Evolutionary conservation across 1,140 invertebrate species (phyloP).

Genomic region (Scaptomyza montana): DNA sequence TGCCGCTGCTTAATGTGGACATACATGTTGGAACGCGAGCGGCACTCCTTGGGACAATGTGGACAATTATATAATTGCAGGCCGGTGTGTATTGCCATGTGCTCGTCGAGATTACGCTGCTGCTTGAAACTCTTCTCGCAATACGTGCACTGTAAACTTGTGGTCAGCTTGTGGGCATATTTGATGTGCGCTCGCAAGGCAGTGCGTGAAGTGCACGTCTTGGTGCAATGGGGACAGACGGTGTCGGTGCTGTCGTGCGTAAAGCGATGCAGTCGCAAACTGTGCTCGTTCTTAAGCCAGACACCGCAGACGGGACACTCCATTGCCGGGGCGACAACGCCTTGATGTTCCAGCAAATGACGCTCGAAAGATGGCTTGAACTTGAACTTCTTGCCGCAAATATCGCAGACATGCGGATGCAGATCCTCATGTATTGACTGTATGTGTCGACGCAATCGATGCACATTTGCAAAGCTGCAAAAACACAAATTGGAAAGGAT

Average conservation of each 20-base stretch:
- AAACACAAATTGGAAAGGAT: background rate
- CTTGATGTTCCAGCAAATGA: conserved; percentile 71
- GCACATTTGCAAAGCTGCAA: conserved; percentile 66
- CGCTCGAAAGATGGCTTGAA: conserved; percentile 76
- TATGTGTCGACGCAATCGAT: conserved; percentile 66
- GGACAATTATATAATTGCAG: conserved; percentile 79
- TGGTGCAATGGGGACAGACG: conserved; percentile 66
- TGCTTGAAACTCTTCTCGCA: conserved; percentile 79
- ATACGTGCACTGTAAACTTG: conserved; percentile 72
- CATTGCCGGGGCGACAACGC: conserved; percentile 66
- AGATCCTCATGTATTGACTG: conserved; percentile 75
- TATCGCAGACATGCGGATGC: conserved; percentile 74
- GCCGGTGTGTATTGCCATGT: conserved; percentile 83
- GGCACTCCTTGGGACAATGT: conserved; percentile 79
- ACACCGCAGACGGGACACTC: conserved; percentile 69
- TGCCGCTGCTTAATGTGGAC: conserved; percentile 80
- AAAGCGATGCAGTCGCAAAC: conserved; percentile 66
- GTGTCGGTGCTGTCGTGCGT: conserved; percentile 67
- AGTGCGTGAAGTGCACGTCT: conserved; percentile 61
- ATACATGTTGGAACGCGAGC: conserved; percentile 81
- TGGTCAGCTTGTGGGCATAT: conserved; percentile 71
- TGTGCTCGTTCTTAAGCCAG: conserved; percentile 77
- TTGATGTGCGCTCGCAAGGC: conserved; percentile 71
- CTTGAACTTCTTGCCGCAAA: conserved; percentile 79
- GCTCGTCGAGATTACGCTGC: conserved; percentile 75